Evolutionary conservation across 2,113 vertebrate species (phyloP).

Genomic region (Onychorhynchus coronatus): DNA sequence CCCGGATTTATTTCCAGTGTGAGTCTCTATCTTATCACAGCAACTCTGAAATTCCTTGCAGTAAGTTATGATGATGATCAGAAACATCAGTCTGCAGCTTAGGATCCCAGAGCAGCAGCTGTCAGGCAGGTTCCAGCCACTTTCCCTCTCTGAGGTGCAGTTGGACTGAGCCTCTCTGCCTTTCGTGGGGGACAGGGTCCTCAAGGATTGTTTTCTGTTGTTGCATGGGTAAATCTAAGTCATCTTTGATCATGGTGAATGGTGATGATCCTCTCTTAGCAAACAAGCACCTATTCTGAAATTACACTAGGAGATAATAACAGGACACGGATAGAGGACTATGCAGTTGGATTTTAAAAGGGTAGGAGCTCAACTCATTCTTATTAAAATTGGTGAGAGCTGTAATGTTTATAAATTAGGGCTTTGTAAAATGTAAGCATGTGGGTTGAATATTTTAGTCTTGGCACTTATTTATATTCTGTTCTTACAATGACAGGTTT

Average conservation of each 20-base stretch:
- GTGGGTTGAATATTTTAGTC: conserved; percentile 32
- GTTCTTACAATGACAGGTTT: conserved; percentile 4
- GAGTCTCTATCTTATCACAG: not conserved
- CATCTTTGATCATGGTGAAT: not conserved
- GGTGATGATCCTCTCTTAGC: not conserved
- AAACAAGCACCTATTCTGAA: not conserved
- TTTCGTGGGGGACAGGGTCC: not conserved
- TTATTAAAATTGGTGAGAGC: conserved; percentile 23
- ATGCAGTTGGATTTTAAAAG: not conserved
- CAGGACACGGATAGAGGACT: not conserved
- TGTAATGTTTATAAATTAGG: conserved; percentile 41
- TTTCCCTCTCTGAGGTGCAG: not conserved
- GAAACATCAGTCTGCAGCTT: not conserved
- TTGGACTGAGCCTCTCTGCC: not conserved
- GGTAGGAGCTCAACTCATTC: not conserved
- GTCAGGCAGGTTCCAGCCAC: not conserved
- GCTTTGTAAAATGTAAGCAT: conserved; percentile 22
- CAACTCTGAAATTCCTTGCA: not conserved
- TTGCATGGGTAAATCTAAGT: not conserved
- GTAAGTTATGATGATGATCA: not conserved
- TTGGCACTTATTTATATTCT: not conserved
- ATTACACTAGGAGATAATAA: not conserved
- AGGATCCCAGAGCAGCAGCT: not conserved
- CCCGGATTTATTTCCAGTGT: not conserved
- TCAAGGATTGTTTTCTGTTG: not conserved